These are phyloP conservation scores for Cacatua alba DNA, from an alignment of 2,113 vertebrate species.

Conservation along the genomic window DNA sequence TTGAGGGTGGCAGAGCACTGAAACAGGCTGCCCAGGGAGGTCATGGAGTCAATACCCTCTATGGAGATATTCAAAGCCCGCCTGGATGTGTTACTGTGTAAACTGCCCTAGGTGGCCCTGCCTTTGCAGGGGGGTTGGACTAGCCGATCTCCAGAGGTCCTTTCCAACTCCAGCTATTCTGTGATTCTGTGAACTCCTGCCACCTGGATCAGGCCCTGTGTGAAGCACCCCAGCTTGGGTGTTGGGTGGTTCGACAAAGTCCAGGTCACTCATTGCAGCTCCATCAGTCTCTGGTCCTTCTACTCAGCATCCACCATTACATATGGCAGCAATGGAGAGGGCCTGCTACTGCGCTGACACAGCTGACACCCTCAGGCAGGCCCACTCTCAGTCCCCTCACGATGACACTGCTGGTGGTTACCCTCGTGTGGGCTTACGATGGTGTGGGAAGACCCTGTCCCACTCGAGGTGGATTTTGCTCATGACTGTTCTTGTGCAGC, in stretches of 20 bases:
- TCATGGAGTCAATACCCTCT: background rate
- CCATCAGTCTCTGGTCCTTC: background rate
- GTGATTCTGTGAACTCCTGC: background rate
- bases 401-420: rapidly evolving
- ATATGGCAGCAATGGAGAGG: background rate
- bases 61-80: background rate
- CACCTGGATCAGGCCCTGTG: rapidly evolving
- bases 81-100: background rate
- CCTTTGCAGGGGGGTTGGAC: background rate
- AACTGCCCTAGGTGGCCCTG: background rate
- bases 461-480: background rate
- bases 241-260: rapidly evolving
- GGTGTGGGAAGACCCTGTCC: rapidly evolving
- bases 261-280: rapidly evolving
- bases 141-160: background rate
- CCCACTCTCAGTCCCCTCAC: rapidly evolving
- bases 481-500: background rate
- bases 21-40: background rate
- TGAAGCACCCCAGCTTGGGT: background rate
- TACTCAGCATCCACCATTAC: rapidly evolving
- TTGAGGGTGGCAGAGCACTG: background rate
- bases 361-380: rapidly evolving
- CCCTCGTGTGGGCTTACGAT: rapidly evolving
- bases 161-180: background rate
- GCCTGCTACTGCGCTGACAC: background rate